Conservation (phyloP, 2,888 invertebrate genomes). For the Diaprepes abbreviatus region DNA sequence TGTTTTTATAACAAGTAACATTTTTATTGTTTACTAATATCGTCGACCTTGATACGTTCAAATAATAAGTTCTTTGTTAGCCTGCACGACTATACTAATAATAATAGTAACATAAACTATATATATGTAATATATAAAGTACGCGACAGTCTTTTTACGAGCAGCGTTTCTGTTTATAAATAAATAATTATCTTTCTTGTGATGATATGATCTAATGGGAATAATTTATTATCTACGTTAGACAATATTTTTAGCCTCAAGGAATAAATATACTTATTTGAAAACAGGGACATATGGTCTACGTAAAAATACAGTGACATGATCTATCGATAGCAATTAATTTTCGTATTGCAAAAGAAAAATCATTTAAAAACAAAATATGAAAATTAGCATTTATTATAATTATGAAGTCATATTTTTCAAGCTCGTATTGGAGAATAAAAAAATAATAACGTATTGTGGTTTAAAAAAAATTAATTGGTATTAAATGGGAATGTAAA, state of each 20-base stretch:
- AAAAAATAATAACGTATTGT: not conserved
- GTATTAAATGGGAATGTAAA: too few species aligned
- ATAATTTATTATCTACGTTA: too few species aligned
- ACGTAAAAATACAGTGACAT: too few species aligned
- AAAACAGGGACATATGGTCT: too few species aligned
- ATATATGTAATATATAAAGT: not conserved
- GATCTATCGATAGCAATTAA: too few species aligned
- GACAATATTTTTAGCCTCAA: too few species aligned
- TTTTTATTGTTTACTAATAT: slow-evolving; percentile 33
- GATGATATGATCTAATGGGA: not conserved
- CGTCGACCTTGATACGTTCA: slow-evolving; percentile 27
- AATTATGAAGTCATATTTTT: too few species aligned
- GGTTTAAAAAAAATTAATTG: not conserved
- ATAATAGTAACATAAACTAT: not conserved
- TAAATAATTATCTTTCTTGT: not conserved
- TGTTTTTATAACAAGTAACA: slow-evolving; percentile 22
- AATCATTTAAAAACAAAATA: too few species aligned
- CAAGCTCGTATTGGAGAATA: not conserved
- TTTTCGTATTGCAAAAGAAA: too few species aligned
- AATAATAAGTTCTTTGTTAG: slow-evolving; percentile 34
- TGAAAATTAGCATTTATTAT: too few species aligned
- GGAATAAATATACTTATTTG: too few species aligned
- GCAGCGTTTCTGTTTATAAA: not conserved
- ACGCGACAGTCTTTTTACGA: not conserved
- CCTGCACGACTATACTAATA: not conserved